Conservation (phyloP, 2,888 invertebrate genomes). For the Melinaea marsaeus region DNA sequence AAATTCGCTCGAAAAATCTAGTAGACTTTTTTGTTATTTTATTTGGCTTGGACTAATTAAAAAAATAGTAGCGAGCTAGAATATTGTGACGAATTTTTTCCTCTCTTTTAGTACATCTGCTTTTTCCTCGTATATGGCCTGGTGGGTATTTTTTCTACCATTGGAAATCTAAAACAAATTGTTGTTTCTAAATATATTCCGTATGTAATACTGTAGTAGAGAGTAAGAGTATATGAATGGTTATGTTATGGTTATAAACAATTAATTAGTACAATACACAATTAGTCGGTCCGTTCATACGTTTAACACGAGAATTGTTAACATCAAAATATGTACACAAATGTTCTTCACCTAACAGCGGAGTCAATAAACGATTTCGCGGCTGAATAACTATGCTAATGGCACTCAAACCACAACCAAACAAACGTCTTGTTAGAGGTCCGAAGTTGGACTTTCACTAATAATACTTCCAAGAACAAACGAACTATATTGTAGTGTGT, state of each 20-base stretch:
- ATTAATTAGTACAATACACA: neutral
- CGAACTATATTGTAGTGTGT: no score
- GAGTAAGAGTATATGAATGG: neutral
- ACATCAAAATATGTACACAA: constrained; percentile 36
- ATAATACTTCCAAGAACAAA: neutral
- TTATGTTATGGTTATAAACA: neutral
- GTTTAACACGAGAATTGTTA: neutral
- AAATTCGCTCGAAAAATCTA: constrained; percentile 16
- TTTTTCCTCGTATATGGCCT: no score
- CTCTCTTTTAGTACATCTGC: no score
- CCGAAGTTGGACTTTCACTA: constrained; percentile 27
- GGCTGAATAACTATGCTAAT: constrained; percentile 69
- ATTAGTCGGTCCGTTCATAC: neutral
- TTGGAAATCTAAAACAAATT: no score
- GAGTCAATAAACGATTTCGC: constrained; percentile 64
- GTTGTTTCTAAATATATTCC: no score
- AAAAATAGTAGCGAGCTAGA: neutral
- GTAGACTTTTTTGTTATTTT: constrained; percentile 16
- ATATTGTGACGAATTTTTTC: no score
- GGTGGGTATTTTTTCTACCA: no score
- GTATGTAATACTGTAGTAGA: no score
- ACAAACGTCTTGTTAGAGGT: constrained; percentile 46
- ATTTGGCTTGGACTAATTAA: constrained; percentile 3
- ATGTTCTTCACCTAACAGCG: constrained; percentile 35
- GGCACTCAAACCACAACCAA: constrained; percentile 48